These are phyloP conservation scores for Drosophila limbata DNA, from an alignment of 2,888 invertebrate genomes.

Conservation along the genomic window DNA sequence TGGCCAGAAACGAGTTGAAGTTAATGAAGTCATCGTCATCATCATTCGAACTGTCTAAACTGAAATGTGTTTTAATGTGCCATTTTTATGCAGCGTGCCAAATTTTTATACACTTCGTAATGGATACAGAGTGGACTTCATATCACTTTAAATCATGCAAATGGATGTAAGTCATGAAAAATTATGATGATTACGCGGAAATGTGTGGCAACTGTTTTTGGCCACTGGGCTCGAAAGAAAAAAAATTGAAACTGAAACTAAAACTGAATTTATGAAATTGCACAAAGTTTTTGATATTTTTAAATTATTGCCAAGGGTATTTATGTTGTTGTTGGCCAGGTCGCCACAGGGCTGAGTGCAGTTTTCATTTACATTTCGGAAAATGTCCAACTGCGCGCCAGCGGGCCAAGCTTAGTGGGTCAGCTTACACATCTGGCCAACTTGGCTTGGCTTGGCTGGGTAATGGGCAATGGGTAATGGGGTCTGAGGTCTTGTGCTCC, in stretches of 20 bases:
- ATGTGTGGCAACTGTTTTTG: constrained; percentile 70
- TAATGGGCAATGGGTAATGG: constrained; percentile 11
- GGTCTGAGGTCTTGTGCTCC: constrained; percentile 26
- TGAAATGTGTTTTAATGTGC: constrained; percentile 77
- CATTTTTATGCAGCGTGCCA: constrained; percentile 63
- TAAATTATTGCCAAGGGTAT: constrained; percentile 63
- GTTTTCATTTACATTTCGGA: constrained; percentile 56
- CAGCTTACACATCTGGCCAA: constrained; percentile 62
- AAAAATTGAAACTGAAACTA: neutral
- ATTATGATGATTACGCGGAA: constrained; percentile 79
- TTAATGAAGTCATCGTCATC: constrained; percentile 68
- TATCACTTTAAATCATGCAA: constrained; percentile 54
- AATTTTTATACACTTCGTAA: constrained; percentile 52
- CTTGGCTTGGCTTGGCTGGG: constrained; percentile 1
- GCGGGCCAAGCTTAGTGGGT: constrained; percentile 62
- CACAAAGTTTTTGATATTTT: constrained; percentile 62
- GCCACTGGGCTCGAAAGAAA: constrained; percentile 48
- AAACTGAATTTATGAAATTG: constrained; percentile 68
- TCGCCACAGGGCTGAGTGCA: constrained; percentile 64
- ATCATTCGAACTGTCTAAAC: constrained; percentile 61
- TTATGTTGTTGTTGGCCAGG: constrained; percentile 10
- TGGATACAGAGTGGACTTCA: constrained; percentile 46
- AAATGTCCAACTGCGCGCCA: constrained; percentile 40
- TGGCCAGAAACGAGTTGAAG: constrained; percentile 38
- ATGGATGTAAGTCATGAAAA: constrained; percentile 40